Conservation (phyloP, 2,113 vertebrate genomes). For the Aramus guarauna region DNA sequence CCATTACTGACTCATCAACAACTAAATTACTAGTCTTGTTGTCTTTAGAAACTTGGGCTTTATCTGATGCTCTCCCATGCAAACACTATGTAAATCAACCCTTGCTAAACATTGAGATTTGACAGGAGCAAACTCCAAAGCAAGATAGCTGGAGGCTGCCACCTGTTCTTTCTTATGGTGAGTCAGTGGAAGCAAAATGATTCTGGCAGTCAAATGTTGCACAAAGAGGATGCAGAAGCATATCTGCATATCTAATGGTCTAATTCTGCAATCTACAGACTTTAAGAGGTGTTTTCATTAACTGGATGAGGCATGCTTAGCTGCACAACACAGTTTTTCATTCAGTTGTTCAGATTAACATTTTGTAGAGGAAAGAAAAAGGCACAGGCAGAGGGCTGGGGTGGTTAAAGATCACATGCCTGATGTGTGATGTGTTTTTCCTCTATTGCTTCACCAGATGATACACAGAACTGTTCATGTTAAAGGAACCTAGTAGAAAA, state of each 20-base stretch:
- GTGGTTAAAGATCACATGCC: background rate
- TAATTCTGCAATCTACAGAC: background rate
- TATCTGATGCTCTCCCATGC: background rate
- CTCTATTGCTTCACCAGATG: background rate
- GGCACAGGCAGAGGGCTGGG: background rate
- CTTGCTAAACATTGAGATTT: background rate
- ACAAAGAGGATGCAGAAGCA: background rate
- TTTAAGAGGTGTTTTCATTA: background rate
- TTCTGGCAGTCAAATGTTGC: background rate
- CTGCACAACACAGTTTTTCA: background rate
- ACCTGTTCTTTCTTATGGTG: background rate
- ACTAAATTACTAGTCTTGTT: background rate
- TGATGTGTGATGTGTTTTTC: background rate
- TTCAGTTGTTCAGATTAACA: background rate
- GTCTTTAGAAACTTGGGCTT: background rate
- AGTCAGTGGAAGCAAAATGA: background rate
- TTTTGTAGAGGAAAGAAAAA: background rate
- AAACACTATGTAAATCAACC: background rate
- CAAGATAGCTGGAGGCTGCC: background rate
- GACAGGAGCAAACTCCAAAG: background rate
- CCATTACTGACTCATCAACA: background rate
- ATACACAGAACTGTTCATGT: background rate
- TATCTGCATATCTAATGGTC: background rate
- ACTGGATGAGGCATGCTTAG: background rate
- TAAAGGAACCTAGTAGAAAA: background rate